Evolutionary conservation across 2,888 invertebrate species (phyloP).

Genomic region (Temnothorax ravouxi): DNA sequence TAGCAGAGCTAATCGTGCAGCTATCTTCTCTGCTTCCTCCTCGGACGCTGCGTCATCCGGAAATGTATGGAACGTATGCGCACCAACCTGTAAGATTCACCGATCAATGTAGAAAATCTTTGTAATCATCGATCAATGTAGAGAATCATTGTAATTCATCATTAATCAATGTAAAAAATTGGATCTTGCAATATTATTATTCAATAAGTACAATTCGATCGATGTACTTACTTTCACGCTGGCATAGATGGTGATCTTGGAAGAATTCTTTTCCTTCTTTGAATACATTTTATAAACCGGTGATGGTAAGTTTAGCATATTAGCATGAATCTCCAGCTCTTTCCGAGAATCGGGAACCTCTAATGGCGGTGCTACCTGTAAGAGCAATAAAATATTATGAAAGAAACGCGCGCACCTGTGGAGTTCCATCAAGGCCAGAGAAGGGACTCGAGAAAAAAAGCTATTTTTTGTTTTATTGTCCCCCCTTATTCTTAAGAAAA

Average conservation of each 20-base stretch:
- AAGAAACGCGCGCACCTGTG: too few relatives aligned
- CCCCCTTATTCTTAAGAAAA: too few relatives aligned
- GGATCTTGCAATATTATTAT: background rate
- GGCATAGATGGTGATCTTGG: constrained; percentile 28
- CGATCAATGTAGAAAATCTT: background rate
- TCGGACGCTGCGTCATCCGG: constrained; percentile 85
- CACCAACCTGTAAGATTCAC: constrained; percentile 57
- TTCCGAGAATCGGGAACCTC: constrained; percentile 63
- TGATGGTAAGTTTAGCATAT: constrained; percentile 57
- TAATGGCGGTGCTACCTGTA: constrained; percentile 23
- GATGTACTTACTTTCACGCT: constrained; percentile 28
- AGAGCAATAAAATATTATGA: background rate
- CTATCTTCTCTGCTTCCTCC: constrained; percentile 85
- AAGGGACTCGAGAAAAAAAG: too few relatives aligned
- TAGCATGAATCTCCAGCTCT: constrained; percentile 56
- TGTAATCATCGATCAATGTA: too few relatives aligned
- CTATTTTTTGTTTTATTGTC: too few relatives aligned
- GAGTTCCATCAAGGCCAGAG: too few relatives aligned
- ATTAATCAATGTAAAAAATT: background rate
- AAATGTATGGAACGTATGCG: constrained; percentile 82
- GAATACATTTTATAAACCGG: constrained; percentile 71
- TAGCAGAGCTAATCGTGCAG: constrained; percentile 85
- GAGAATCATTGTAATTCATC: too few relatives aligned
- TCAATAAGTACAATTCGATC: background rate
- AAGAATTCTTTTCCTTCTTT: constrained; percentile 36